These are phyloP conservation scores for Xenopus tropicalis DNA, from an alignment of 2,113 vertebrate species.

Conservation along the genomic window DNA sequence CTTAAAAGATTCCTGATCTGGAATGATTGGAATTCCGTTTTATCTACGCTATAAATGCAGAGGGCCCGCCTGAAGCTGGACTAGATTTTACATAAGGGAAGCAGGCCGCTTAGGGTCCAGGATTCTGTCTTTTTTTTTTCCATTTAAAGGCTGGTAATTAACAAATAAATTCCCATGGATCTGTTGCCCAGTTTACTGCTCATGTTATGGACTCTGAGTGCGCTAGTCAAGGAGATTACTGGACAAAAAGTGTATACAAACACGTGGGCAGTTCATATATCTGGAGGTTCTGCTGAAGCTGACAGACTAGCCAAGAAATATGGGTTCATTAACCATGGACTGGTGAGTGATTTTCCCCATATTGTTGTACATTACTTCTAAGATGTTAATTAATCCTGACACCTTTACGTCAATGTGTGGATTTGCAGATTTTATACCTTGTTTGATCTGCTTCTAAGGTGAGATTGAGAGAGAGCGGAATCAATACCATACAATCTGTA, in stretches of 20 bases:
- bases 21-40: too few relatives aligned
- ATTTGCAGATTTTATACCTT: too few relatives aligned
- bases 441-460: too few relatives aligned
- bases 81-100: constrained; percentile 10
- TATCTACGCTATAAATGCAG: neutral
- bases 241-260: constrained; percentile 82
- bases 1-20: too few relatives aligned
- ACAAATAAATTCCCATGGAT: constrained; percentile 60
- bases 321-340: constrained; percentile 85
- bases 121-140: constrained; percentile 6
- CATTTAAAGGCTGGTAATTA: neutral
- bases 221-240: constrained; percentile 60
- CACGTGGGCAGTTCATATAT: constrained; percentile 85
- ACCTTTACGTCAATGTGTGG: too few relatives aligned
- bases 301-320: constrained; percentile 80
- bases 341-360: constrained; percentile 63
- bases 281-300: constrained; percentile 74
- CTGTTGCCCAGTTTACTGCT: constrained; percentile 63
- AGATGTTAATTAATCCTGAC: too few relatives aligned
- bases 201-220: constrained; percentile 70
- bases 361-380: too few relatives aligned
- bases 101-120: neutral
- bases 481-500: too few relatives aligned
- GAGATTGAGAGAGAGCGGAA: too few relatives aligned
- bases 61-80: constrained; percentile 13